Conservation (phyloP, 2,113 vertebrate species). For the Neoarius graeffei region DNA sequence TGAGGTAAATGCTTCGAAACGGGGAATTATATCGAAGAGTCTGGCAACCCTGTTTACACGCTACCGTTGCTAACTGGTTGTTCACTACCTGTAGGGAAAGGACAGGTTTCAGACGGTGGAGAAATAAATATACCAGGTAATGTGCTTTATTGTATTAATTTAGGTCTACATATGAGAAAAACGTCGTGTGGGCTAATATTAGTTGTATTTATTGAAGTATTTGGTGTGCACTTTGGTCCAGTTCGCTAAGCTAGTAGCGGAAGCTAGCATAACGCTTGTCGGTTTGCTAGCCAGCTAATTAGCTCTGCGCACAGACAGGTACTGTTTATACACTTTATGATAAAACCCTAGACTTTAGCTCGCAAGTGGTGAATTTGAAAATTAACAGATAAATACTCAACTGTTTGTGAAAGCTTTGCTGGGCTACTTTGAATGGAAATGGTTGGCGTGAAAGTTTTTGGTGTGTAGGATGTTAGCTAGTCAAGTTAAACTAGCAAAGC, state of each 20-base stretch:
- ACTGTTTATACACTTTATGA: not conserved
- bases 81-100: conserved; percentile 29
- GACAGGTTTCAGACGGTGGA: conserved; percentile 26
- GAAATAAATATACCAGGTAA: conserved; percentile 22
- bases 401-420: not conserved
- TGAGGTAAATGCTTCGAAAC: not conserved
- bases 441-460: conserved; percentile 8
- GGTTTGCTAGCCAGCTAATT: conserved; percentile 37
- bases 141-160: not conserved
- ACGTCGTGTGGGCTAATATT: too few species aligned
- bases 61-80: conserved; percentile 18
- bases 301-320: not conserved
- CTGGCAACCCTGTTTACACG: conserved; percentile 22
- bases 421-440: not conserved
- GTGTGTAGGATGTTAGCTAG: not conserved
- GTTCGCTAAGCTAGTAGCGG: conserved; percentile 30
- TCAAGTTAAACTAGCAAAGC: not conserved
- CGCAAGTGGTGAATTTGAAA: too few species aligned
- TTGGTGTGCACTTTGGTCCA: not conserved
- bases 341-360: not conserved
- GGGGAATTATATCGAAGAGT: not conserved
- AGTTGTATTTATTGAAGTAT: not conserved
- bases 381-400: conserved; percentile 22
- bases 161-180: not conserved
- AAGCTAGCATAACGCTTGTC: not conserved